Conservation (phyloP, 1,140 invertebrate genomes). For the Zaprionus taronus region DNA sequence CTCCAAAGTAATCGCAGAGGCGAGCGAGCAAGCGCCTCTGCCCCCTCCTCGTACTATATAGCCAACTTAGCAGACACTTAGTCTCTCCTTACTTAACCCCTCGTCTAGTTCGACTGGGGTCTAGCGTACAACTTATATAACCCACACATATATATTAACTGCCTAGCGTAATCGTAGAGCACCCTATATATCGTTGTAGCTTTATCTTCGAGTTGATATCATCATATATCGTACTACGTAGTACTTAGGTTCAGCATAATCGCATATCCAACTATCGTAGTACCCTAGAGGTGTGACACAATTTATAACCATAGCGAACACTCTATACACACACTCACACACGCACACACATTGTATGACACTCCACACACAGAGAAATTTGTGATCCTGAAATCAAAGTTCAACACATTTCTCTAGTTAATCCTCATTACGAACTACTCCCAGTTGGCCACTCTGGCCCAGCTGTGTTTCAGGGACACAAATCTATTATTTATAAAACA, state of each 20-base stretch:
- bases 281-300: constrained; percentile 44
- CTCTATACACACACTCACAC: constrained; percentile 2
- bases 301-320: not conserved
- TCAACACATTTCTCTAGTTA: constrained; percentile 17
- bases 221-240: constrained; percentile 22
- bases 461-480: constrained; percentile 26
- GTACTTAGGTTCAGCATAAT: constrained; percentile 39
- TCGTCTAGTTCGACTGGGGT: not conserved
- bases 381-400: constrained; percentile 12
- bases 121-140: not conserved
- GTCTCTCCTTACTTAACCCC: not conserved
- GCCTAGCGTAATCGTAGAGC: constrained; percentile 16
- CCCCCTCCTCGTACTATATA: not conserved
- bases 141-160: constrained; percentile 14
- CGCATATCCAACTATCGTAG: constrained; percentile 28
- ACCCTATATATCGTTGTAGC: constrained; percentile 13
- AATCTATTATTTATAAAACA: constrained; percentile 75
- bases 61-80: constrained; percentile 33
- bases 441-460: constrained; percentile 24
- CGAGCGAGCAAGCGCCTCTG: constrained; percentile 1
- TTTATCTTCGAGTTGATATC: constrained; percentile 11
- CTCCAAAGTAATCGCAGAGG: not conserved
- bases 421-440: constrained; percentile 42
- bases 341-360: constrained; percentile 6
- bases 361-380: constrained; percentile 5